Evolutionary conservation across 2,113 vertebrate species (phyloP).

Genomic region (Ceyx margarethae): DNA sequence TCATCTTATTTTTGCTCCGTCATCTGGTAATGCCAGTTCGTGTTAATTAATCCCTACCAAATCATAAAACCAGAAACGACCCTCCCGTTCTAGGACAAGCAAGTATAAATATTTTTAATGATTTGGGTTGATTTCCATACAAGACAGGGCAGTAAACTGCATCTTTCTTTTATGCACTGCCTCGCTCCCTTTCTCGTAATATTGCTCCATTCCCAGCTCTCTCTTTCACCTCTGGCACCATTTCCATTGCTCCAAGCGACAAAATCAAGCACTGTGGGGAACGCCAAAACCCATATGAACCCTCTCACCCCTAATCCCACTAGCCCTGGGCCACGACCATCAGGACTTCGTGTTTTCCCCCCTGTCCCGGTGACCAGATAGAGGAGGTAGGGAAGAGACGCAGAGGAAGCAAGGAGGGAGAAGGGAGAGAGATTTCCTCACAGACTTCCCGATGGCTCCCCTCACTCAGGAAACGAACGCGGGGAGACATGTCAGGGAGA

Average conservation of each 20-base stretch:
- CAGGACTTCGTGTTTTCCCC: not conserved
- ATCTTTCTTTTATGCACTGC: not conserved
- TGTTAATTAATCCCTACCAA: conserved; percentile 9
- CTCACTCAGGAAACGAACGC: not conserved
- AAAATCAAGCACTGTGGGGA: not conserved
- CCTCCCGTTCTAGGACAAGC: not conserved
- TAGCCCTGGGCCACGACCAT: rapidly evolving
- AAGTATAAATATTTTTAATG: not conserved
- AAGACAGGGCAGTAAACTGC: conserved; percentile 14
- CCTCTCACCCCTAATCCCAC: not conserved
- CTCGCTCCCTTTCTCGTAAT: not conserved
- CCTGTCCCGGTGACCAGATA: not conserved
- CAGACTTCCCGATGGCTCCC: not conserved
- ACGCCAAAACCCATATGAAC: not conserved
- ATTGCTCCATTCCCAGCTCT: not conserved
- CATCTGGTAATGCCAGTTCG: not conserved
- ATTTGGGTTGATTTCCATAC: not conserved
- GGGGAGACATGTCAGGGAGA: not conserved
- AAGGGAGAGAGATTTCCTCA: not conserved
- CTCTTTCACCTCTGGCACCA: not conserved
- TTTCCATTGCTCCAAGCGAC: not conserved
- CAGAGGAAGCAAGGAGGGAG: not conserved
- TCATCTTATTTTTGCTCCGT: not conserved
- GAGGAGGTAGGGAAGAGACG: not conserved
- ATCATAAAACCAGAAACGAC: conserved; percentile 22